Evolutionary conservation across 1,140 invertebrate genomes (phyloP), one percentile per base, ranked within the genome.

Genomic region (Brachionus plicatilis): DNA sequence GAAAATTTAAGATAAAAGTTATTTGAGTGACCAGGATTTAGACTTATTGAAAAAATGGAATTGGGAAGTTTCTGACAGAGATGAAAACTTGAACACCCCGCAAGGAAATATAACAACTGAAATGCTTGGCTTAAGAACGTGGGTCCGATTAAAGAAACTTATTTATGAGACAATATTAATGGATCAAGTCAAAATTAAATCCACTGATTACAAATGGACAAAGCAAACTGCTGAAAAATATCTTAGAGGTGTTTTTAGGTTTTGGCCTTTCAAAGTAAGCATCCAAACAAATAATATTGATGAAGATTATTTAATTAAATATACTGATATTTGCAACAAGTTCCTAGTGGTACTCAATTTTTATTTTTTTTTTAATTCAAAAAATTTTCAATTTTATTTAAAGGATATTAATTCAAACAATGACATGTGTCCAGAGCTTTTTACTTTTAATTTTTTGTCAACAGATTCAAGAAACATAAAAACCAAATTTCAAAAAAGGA

Each of bases 141-240:
- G 53, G 53, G 14, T 37, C 37, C 37, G 53, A 0, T 14, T 65
- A 14, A 82, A 65, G 27, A 9, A 50, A 12, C n/a, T 76, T 6
- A 82, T 82, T 47, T 82, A 65, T 82, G 20, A 60, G 8, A 65
- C 79, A 27, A 82, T 12, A 24, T 3, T 82, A 6, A 29, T 20
- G n/a, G 12, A 65, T 12, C 79, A 82, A 45, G 33, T 82, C 17
- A 82, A 45, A 82, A 68, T 82, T 82, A 24, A 14, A 82, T 45
- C 79, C 14, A 82, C 79, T 11, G 41, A 68, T 47, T 45, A 43
- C 8, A 29, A 20, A 29, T 12, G 24, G 29, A 82, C 79, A n/a
- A 60, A 33, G 27, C 53, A 82, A 60, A 82, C 50, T 27, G 79
- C 79, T 47, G 24, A 68, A 82, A 68, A 65, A 33, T 82, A 65